Percentiles rank a stretch among this genome's conserved stretches.
Conservation (phyloP, 1,140 invertebrate genomes). For the Pantala flavescens region DNA sequence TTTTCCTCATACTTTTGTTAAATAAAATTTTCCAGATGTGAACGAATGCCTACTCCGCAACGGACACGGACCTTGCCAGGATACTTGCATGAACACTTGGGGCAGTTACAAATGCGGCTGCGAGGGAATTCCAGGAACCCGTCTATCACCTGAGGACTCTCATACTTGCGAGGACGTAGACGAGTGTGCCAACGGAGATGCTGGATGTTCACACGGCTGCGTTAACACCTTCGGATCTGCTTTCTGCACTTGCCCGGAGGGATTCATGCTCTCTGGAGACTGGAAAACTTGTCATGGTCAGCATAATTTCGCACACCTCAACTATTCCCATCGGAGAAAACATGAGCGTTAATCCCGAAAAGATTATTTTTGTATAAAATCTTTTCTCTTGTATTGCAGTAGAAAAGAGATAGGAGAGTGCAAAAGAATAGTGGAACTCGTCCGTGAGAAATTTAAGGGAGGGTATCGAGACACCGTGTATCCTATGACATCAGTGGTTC, state of each 20-base stretch:
- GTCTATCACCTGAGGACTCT: constrained; percentile 44
- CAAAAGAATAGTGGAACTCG: constrained; percentile 33
- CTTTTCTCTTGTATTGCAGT: no score
- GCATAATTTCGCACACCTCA: constrained; percentile 24
- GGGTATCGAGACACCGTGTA: constrained; percentile 29
- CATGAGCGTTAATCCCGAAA: constrained; percentile 37
- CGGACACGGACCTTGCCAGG: constrained; percentile 57
- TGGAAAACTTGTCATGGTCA: constrained; percentile 47
- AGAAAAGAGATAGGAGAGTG: constrained; percentile 23
- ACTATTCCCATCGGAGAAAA: constrained; percentile 44
- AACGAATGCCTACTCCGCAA: constrained; percentile 51
- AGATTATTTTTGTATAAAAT: no score
- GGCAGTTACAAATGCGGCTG: constrained; percentile 53
- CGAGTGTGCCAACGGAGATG: constrained; percentile 43
- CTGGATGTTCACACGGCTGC: constrained; percentile 42
- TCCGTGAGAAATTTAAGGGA: constrained; percentile 25
- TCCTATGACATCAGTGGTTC: not conserved
- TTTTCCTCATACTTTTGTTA: no score
- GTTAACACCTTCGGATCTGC: constrained; percentile 60
- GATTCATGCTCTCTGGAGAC: constrained; percentile 41
- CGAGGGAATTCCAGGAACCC: constrained; percentile 43
- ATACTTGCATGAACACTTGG: constrained; percentile 48
- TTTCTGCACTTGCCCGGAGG: constrained; percentile 55
- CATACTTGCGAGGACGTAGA: constrained; percentile 45
- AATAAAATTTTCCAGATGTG: constrained; percentile 42